A percentile compares a stretch with the other conserved stretches of the same genome.
These are phyloP conservation scores for Dromiciops gliroides DNA, from an alignment of 2,113 vertebrate genomes.

Conservation along the genomic window DNA sequence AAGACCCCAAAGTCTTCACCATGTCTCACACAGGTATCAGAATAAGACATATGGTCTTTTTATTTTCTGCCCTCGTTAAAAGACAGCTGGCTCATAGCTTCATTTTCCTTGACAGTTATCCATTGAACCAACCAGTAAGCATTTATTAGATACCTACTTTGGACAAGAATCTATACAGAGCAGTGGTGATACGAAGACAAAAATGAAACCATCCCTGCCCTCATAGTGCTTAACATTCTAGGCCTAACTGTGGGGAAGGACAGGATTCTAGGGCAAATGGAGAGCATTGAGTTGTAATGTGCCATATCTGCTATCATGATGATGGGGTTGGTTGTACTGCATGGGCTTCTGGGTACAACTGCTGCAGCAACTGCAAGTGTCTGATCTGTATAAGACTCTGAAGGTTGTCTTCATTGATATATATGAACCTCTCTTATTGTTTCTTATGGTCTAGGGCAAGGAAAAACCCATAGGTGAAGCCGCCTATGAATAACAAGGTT, in stretches of 20 bases:
- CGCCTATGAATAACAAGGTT: neutral
- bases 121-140: neutral
- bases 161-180: neutral
- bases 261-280: neutral
- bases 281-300: neutral
- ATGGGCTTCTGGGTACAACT: neutral
- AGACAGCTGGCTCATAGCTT: neutral
- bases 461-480: neutral
- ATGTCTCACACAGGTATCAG: neutral
- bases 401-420: neutral
- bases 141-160: neutral
- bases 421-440: neutral
- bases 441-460: neutral
- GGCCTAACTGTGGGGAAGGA: neutral
- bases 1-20: neutral
- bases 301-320: neutral
- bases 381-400: neutral
- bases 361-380: neutral
- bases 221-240: conserved; percentile 4
- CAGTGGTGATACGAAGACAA: neutral
- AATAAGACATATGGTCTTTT: neutral
- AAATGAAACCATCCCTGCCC: neutral
- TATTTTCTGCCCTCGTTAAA: neutral
- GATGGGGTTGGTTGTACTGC: neutral
- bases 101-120: neutral